Conservation (phyloP, 2,888 invertebrate genomes). For the Eupithecia tripunctaria region DNA sequence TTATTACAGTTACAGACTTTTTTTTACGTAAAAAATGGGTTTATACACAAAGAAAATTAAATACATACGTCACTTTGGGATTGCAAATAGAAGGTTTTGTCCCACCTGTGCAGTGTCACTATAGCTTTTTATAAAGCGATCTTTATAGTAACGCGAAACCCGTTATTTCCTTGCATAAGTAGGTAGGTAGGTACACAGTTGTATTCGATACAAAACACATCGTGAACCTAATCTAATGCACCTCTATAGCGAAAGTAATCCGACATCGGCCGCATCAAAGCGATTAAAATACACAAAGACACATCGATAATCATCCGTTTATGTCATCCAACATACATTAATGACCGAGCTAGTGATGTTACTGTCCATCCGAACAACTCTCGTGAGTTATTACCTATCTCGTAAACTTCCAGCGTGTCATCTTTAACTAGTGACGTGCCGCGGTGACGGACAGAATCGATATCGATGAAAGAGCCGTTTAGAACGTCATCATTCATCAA, state of each 20-base stretch:
- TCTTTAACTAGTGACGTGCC: slow-evolving; percentile 52
- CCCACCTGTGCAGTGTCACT: background rate
- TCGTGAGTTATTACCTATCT: slow-evolving; percentile 67
- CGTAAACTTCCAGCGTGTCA: slow-evolving; percentile 68
- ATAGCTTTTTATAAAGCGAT: background rate
- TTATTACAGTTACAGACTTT: background rate
- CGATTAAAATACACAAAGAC: slow-evolving; percentile 36
- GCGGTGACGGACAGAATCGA: slow-evolving; percentile 20
- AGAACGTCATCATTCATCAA: slow-evolving; percentile 15
- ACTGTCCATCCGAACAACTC: slow-evolving; percentile 66
- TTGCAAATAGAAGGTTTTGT: background rate
- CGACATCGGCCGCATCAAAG: slow-evolving; percentile 49
- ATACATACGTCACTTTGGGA: background rate
- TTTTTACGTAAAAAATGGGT: background rate
- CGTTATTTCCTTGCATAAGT: background rate
- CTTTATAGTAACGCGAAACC: background rate
- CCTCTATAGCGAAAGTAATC: slow-evolving; percentile 9
- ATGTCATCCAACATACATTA: slow-evolving; percentile 44
- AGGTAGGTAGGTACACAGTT: background rate
- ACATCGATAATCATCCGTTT: slow-evolving; percentile 41
- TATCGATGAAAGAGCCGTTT: slow-evolving; percentile 27
- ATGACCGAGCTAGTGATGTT: slow-evolving; percentile 60
- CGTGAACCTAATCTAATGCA: background rate
- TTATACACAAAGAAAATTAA: background rate
- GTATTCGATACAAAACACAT: background rate